Percentiles rank a stretch among this genome's conserved stretches.
Conservation (phyloP, 2,888 invertebrate species). For the Busseola fusca region DNA sequence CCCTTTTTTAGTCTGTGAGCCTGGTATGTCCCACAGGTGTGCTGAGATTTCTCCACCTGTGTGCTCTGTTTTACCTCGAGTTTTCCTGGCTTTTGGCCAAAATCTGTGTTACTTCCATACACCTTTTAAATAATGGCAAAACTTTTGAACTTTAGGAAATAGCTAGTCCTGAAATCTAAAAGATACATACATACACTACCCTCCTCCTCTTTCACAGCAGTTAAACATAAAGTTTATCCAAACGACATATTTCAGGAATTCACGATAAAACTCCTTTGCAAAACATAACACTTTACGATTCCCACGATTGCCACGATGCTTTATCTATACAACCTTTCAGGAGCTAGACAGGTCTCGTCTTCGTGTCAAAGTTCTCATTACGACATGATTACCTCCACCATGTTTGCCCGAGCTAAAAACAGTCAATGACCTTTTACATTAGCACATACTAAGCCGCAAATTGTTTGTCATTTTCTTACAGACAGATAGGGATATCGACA, state of each 20-base stretch:
- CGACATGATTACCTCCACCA: slow-evolving; percentile 22
- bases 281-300: slow-evolving; percentile 14
- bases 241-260: slow-evolving; percentile 13
- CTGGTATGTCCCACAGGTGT: slow-evolving; percentile 49
- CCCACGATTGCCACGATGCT: neutral
- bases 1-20: slow-evolving; percentile 38
- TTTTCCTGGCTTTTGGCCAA: slow-evolving; percentile 1
- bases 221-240: neutral
- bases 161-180: neutral
- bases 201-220: neutral
- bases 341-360: slow-evolving; percentile 21
- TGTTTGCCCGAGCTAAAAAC: slow-evolving; percentile 20
- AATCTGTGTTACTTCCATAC: neutral
- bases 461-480: neutral
- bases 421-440: slow-evolving; percentile 32
- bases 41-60: slow-evolving; percentile 34
- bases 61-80: slow-evolving; percentile 7
- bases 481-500: neutral
- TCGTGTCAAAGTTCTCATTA: slow-evolving; percentile 51
- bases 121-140: neutral
- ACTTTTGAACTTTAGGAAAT: neutral
- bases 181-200: neutral
- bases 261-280: neutral
- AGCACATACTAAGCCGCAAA: neutral
- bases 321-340: slow-evolving; percentile 15